Base-by-base conservation (phyloP, 1,140 invertebrate genomes). In the Drosophila asahinai region DNA sequence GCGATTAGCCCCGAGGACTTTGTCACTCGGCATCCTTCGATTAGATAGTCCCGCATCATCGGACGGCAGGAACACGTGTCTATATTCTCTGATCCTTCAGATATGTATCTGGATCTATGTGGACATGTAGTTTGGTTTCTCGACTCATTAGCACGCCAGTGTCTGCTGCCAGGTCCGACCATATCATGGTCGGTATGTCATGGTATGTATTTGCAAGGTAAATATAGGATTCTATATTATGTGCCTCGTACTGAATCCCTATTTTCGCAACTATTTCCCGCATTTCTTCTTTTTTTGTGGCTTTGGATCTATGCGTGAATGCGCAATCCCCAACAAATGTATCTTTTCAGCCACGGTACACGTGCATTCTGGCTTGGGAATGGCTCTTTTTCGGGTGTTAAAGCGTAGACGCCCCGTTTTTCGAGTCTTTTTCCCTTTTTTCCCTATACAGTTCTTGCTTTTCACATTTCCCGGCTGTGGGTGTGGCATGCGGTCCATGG, bases 351-450 rank as follows among this genome's bases (percentile, higher is more conserved):
- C 3, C 22, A 6, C 11, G 22, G 15, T 33, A 25, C 65, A 57
- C 43, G 49, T 68, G 65, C 51, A 72, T 40, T n/a, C 33, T n/a
- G 30, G 15, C 38, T 15, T 25, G 70, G 38, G 36, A 73, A 52
- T 38, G 12, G 38, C 67, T 73, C 47, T 30, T 49, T 30, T 66
- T 68, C 17, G 64, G 74, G 75, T 78, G 75, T 68, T 67, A 68
- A 57, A 77, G 51, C 27, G 75, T 38, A 38, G 30, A 78, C 75
- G 75, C 75, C 75, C 74, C 33, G 27, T 64, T 74, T 73, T 74
- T 48, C 30, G 59, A 33, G 15, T 42, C 36, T 49, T 73, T 61
- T 58, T 75, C 38, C 62, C 63, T 66, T 59, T 59, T 77, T 55
- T 76, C 12, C 4, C 19, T 22, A 4, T 6, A 25, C 7, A 22